Conservation (phyloP, 2,888 invertebrate genomes). For the Eurytoma californica region DNA sequence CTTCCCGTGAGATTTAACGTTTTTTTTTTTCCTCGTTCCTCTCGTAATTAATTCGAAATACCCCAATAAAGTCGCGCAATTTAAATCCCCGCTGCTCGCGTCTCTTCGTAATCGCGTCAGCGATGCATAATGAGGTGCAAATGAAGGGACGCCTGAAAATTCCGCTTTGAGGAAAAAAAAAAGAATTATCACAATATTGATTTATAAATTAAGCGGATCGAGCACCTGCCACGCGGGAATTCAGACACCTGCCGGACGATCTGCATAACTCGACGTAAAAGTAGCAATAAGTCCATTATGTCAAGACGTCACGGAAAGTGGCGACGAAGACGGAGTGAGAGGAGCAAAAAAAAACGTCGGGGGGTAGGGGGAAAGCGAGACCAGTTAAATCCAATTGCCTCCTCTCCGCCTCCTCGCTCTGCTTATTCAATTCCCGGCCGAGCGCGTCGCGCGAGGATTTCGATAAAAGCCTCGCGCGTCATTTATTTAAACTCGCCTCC, state of each 20-base stretch:
- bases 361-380: background rate
- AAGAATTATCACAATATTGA: slow-evolving; percentile 55
- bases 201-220: slow-evolving; percentile 48
- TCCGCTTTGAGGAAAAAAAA: background rate
- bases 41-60: too few relatives aligned
- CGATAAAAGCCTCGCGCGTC: slow-evolving; percentile 56
- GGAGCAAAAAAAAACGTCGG: slow-evolving; percentile 2
- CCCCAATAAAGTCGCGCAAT: too few relatives aligned
- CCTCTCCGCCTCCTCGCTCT: background rate
- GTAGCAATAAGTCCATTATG: slow-evolving; percentile 54
- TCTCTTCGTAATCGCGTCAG: too few relatives aligned
- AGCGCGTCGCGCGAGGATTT: slow-evolving; percentile 31
- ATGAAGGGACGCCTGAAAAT: background rate
- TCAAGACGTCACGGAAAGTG: slow-evolving; percentile 37
- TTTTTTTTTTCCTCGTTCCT: too few relatives aligned
- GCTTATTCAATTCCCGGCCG: slow-evolving; percentile 50
- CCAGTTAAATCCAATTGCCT: slow-evolving; percentile 54
- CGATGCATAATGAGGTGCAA: too few relatives aligned
- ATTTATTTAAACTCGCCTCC: slow-evolving; percentile 55
- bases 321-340: slow-evolving; percentile 13
- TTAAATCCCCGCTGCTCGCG: too few relatives aligned
- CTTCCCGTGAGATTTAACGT: too few relatives aligned
- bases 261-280: slow-evolving; percentile 56
- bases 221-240: slow-evolving; percentile 35
- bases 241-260: slow-evolving; percentile 41